Percentiles rank a stretch among this genome's conserved stretches.
phyloP scores from a whole-genome alignment of 2,113 vertebrate genomes.

The Atrichornis clamosus region DNA sequence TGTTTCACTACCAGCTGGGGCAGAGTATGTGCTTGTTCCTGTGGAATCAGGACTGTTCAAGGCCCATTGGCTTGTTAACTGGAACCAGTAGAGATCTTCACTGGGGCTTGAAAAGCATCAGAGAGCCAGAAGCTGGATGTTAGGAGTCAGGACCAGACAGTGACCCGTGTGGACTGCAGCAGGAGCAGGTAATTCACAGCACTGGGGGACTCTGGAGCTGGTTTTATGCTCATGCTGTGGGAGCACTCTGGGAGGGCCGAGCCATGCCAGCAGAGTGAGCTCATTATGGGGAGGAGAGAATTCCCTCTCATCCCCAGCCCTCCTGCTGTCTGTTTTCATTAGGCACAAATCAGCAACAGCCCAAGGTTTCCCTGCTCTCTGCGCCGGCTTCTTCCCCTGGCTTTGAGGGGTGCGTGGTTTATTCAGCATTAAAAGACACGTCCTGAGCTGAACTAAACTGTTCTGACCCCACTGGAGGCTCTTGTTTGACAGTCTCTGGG shows the following conservation, averaged over 20 bases:
- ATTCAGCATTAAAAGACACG: not conserved
- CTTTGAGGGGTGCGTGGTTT: not conserved
- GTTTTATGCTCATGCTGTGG: not conserved
- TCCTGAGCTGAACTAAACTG: not conserved
- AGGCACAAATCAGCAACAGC: not conserved
- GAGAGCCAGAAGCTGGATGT: not conserved
- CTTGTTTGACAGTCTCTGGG: not conserved
- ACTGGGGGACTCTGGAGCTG: not conserved
- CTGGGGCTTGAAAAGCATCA: not conserved
- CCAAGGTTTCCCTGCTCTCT: not conserved
- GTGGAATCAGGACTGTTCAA: not conserved
- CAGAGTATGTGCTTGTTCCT: not conserved
- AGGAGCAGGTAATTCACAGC: not conserved
- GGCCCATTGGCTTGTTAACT: not conserved
- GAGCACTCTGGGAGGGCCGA: not conserved
- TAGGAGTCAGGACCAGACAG: not conserved
- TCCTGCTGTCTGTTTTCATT: not conserved
- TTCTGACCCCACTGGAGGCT: not conserved
- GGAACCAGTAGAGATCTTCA: not conserved
- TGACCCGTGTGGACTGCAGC: not conserved
- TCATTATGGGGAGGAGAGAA: not conserved
- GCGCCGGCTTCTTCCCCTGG: accelerated
- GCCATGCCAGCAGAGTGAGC: not conserved
- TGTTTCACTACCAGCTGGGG: not conserved
- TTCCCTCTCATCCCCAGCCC: not conserved